These are phyloP conservation scores for Pseudomyrmex gracilis DNA, from an alignment of 1,140 invertebrate genomes.

Conservation along the genomic window DNA sequence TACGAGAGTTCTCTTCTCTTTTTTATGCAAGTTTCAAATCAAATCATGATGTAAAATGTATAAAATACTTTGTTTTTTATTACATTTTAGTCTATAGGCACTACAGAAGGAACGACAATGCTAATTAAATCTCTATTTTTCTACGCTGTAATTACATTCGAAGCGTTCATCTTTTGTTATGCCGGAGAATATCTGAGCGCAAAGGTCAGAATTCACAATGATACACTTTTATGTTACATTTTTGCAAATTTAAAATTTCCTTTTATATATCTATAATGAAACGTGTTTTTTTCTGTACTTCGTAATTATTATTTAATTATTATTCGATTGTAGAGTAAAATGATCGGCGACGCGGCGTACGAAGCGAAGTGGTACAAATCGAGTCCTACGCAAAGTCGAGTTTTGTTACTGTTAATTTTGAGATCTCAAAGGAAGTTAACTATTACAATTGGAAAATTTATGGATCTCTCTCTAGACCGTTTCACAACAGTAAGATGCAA, in stretches of 20 bases:
- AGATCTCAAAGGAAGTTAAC: slow-evolving; percentile 60
- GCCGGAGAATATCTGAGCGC: slow-evolving; percentile 66
- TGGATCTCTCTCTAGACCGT: slow-evolving; percentile 52
- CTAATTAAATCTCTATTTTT: slow-evolving; percentile 55
- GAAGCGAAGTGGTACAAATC: slow-evolving; percentile 51
- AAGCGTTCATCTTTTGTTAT: slow-evolving; percentile 67
- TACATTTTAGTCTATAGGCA: slow-evolving; percentile 33
- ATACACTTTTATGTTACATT: background rate
- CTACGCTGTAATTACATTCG: slow-evolving; percentile 52
- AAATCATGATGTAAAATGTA: background rate
- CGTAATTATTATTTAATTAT: background rate
- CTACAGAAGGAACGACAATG: background rate
- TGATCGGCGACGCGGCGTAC: slow-evolving; percentile 54
- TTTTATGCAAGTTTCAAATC: background rate
- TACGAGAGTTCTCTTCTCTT: no score
- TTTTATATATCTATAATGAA: background rate
- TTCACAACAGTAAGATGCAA: slow-evolving; percentile 54
- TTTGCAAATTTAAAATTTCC: background rate
- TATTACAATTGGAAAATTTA: slow-evolving; percentile 60
- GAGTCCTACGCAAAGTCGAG: slow-evolving; percentile 24
- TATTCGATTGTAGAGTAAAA: slow-evolving; percentile 37
- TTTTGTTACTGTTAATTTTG: slow-evolving; percentile 46
- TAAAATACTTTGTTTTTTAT: slow-evolving; percentile 3
- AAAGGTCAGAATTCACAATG: slow-evolving; percentile 38
- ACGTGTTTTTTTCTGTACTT: background rate